Percentiles rank a stretch among this genome's conserved stretches.
phyloP scores from a whole-genome alignment of 2,113 vertebrate genomes.

The Pimephales promelas region DNA sequence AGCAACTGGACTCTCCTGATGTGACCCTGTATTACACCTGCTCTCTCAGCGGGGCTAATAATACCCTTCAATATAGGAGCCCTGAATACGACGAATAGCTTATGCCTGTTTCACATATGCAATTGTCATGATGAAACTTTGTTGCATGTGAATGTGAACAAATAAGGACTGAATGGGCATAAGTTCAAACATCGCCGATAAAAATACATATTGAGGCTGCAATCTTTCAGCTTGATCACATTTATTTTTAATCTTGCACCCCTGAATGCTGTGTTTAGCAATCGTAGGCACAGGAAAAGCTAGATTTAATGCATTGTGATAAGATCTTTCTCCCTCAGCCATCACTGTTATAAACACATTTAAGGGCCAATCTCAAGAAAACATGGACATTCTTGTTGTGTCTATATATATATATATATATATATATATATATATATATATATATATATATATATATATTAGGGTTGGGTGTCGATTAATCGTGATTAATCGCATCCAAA shows the following conservation, averaged over 20 bases:
- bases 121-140: not conserved
- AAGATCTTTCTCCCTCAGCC: not conserved
- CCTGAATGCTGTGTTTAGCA: slow-evolving; percentile 2
- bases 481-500: no score
- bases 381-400: not conserved
- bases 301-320: not conserved
- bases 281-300: slow-evolving; percentile 3
- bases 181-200: not conserved
- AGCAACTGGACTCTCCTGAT: slow-evolving; percentile 19
- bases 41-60: slow-evolving; percentile 38
- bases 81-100: not conserved
- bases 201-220: not conserved
- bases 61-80: slow-evolving; percentile 4
- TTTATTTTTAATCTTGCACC: slow-evolving; percentile 20
- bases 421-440: no score
- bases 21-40: slow-evolving; percentile 27
- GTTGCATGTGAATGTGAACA: not conserved
- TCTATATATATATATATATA: no score
- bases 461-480: no score
- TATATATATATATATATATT: no score
- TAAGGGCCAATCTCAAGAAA: not conserved
- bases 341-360: not conserved
- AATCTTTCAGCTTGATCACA: not conserved
- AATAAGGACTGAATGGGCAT: not conserved
- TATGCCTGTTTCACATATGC: slow-evolving; percentile 13